These are phyloP conservation scores for Cricetomys ansorgei DNA, from an alignment of 2,113 vertebrate species.

Conservation along the genomic window DNA sequence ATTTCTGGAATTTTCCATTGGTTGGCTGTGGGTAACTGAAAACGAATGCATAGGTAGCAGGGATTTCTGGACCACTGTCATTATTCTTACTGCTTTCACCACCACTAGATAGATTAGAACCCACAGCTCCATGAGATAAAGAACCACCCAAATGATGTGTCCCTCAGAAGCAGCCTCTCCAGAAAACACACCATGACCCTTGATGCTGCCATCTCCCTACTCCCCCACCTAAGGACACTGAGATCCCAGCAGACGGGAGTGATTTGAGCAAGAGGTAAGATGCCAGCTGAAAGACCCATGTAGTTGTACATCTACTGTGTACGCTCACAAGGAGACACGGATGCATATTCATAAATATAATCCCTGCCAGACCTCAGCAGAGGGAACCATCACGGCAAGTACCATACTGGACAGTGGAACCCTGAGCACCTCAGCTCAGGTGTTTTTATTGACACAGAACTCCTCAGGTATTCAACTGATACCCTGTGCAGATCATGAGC, in stretches of 20 bases:
- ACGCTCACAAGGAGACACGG: too few species aligned
- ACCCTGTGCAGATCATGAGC: too few species aligned
- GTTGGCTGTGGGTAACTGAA: neutral
- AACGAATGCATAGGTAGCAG: neutral
- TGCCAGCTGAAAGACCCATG: neutral
- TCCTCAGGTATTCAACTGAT: too few species aligned
- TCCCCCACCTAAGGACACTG: neutral
- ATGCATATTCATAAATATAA: too few species aligned
- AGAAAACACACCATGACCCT: neutral
- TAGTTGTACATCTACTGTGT: too few species aligned
- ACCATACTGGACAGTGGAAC: too few species aligned
- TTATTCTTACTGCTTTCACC: neutral
- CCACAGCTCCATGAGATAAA: neutral
- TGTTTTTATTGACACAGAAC: too few species aligned
- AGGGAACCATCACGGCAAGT: too few species aligned
- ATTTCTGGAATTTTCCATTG: neutral
- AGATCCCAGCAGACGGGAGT: neutral
- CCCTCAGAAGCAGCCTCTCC: neutral
- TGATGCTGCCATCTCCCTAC: fast-evolving
- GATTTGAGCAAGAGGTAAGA: neutral
- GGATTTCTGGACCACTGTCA: neutral
- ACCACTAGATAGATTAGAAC: neutral
- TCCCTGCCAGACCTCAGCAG: too few species aligned
- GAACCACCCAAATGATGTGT: neutral
- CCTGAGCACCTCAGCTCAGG: too few species aligned